Percentiles rank a stretch among this genome's conserved stretches.
phyloP scores from a whole-genome alignment of 2,888 invertebrate species.

The Ctena decussata region DNA sequence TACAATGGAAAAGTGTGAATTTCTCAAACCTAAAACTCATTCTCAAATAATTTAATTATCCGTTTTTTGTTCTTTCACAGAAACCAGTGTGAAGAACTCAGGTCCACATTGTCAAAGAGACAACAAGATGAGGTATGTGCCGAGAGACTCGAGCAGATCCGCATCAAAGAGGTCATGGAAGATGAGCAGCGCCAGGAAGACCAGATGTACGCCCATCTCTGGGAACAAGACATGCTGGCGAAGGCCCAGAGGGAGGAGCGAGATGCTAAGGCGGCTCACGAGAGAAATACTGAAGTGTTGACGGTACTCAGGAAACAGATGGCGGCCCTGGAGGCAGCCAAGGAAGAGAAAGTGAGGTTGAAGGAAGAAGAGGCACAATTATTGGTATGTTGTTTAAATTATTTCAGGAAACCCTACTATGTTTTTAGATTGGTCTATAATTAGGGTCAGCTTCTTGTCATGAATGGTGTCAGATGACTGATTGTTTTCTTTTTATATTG shows the following conservation, averaged over 20 bases:
- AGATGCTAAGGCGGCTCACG: constrained; percentile 80
- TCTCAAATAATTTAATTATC: too few relatives aligned
- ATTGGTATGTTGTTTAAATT: constrained; percentile 76
- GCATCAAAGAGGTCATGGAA: constrained; percentile 75
- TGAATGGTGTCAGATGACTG: too few relatives aligned
- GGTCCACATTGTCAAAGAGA: constrained; percentile 84
- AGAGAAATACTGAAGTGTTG: constrained; percentile 82
- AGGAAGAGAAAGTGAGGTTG: constrained; percentile 81
- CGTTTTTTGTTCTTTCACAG: constrained; percentile 70
- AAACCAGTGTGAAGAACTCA: constrained; percentile 86
- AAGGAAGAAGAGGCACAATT: constrained; percentile 85
- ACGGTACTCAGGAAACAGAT: constrained; percentile 84
- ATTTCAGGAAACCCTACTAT: too few relatives aligned
- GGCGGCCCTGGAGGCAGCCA: constrained; percentile 84
- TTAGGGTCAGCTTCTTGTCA: too few relatives aligned
- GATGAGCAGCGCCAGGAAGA: constrained; percentile 80
- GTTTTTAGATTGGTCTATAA: too few relatives aligned
- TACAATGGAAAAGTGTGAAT: too few relatives aligned
- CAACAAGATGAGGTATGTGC: constrained; percentile 84
- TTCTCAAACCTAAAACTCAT: too few relatives aligned
- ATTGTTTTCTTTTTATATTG: too few relatives aligned
- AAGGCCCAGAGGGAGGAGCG: constrained; percentile 85
- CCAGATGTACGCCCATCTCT: constrained; percentile 84
- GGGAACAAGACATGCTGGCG: constrained; percentile 85
- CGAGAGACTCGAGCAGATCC: constrained; percentile 82